A percentile compares a stretch with the other conserved stretches of the same genome.
Evolutionary conservation across 23 tunicate species (phyloP).

Genomic region (Clavelina lepadiformis): DNA sequence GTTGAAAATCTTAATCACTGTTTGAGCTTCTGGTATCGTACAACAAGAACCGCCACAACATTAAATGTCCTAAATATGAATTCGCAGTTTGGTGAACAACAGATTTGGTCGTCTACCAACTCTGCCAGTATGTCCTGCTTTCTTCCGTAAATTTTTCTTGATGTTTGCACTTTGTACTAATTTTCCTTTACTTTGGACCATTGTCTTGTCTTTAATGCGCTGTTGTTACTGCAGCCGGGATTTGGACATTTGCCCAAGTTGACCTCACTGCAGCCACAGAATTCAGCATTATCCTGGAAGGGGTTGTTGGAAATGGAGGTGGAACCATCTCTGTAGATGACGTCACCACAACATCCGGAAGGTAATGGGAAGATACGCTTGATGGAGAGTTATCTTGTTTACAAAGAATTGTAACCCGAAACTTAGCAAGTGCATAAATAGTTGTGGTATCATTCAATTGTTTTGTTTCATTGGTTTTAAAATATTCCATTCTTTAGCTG

Average conservation of each 20-base stretch:
- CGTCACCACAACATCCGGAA: conserved; percentile 33
- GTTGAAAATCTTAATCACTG: conserved; percentile 24
- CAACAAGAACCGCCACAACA: conserved; percentile 21
- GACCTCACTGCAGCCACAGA: conserved; percentile 26
- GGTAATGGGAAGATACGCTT: too few relatives aligned
- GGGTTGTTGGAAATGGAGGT: conserved; percentile 23
- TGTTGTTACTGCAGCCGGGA: conserved; percentile 4
- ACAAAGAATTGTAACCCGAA: too few relatives aligned
- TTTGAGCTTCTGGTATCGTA: conserved; percentile 58
- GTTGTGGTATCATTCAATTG: too few relatives aligned
- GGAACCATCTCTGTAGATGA: conserved; percentile 91
- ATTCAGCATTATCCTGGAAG: conserved; percentile 46
- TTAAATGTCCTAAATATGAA: conserved; percentile 21
- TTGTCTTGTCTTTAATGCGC: too few relatives aligned
- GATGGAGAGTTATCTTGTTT: too few relatives aligned
- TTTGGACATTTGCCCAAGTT: conserved; percentile 26
- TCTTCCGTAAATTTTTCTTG: neutral
- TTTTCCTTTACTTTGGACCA: too few relatives aligned
- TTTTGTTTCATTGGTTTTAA: too few relatives aligned
- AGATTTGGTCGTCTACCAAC: conserved; percentile 21
- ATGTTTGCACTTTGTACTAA: neutral
- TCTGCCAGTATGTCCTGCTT: conserved; percentile 22
- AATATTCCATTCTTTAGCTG: conserved; percentile 32
- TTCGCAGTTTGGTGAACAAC: conserved; percentile 29
- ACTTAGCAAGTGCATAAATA: too few relatives aligned